A percentile compares a stretch with the other conserved stretches of the same genome.
Evolutionary conservation across 2,113 vertebrate genomes (phyloP).

Genomic region (Antechinus stuartii): DNA sequence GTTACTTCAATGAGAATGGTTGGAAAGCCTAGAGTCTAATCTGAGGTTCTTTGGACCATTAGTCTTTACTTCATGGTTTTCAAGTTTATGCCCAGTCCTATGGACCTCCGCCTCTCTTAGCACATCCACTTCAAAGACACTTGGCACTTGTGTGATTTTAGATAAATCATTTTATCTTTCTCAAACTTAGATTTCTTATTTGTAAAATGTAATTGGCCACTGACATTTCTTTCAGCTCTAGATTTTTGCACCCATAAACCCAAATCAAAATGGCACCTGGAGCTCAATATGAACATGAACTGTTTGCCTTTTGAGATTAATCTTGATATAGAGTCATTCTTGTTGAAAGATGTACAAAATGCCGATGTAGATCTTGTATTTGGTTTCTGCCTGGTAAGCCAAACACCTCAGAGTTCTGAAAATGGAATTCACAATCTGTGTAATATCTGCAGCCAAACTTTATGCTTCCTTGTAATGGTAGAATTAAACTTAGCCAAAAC

Average conservation of each 20-base stretch:
- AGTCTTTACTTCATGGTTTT: not conserved
- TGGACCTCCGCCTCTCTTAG: not conserved
- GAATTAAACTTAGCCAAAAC: constrained; percentile 20
- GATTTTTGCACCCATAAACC: not conserved
- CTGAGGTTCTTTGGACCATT: not conserved
- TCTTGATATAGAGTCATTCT: not conserved
- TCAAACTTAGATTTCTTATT: not conserved
- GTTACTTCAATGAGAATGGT: not conserved
- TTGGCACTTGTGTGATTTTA: not conserved
- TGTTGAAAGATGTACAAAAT: not conserved
- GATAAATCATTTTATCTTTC: not conserved
- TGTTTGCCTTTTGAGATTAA: not conserved
- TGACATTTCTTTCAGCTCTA: not conserved
- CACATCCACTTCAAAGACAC: not conserved
- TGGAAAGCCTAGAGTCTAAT: not conserved
- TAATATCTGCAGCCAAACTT: not conserved
- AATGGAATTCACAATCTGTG: not conserved
- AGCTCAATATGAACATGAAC: not conserved
- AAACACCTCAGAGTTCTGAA: not conserved
- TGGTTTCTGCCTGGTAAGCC: not conserved
- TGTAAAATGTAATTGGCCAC: not conserved
- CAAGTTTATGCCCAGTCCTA: not conserved
- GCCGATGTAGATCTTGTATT: not conserved
- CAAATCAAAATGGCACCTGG: not conserved
- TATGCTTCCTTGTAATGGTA: not conserved